Conservation (phyloP, 1,140 invertebrate species). For the Hyphantria cunea region DNA sequence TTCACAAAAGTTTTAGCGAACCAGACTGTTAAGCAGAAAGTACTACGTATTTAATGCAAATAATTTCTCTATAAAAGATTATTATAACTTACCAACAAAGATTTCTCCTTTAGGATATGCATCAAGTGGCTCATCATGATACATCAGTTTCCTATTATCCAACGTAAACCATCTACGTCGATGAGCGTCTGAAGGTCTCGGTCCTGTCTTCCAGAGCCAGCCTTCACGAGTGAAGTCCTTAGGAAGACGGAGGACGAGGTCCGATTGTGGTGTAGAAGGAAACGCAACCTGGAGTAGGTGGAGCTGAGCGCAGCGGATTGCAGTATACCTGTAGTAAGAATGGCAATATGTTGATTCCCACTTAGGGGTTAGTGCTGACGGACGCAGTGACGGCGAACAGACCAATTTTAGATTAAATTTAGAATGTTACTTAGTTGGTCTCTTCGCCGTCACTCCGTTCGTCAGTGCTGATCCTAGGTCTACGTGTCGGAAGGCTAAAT, state of each 20-base stretch:
- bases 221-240: conserved; percentile 93
- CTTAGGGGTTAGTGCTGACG: no score
- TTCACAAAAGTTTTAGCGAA: no score
- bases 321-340: conserved; percentile 93
- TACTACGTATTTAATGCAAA: no score
- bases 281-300: conserved; percentile 92
- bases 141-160: conserved; percentile 95
- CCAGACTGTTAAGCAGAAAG: no score
- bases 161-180: conserved; percentile 94
- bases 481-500: no score
- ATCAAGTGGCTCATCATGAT: conserved; percentile 92
- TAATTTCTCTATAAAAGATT: not conserved
- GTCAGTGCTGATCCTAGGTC: no score
- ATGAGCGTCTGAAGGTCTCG: conserved; percentile 89
- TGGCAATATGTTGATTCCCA: no score
- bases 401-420: no score
- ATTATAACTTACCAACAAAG: conserved; percentile 85
- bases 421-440: no score
- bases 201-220: conserved; percentile 95
- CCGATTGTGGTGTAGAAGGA: conserved; percentile 89
- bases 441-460: no score
- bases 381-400: no score
- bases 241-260: conserved; percentile 88
- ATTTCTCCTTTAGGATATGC: conserved; percentile 96
- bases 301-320: conserved; percentile 92